These are phyloP conservation scores for Aporophyla nigra DNA, from an alignment of 2,888 invertebrate species.

Conservation along the genomic window DNA sequence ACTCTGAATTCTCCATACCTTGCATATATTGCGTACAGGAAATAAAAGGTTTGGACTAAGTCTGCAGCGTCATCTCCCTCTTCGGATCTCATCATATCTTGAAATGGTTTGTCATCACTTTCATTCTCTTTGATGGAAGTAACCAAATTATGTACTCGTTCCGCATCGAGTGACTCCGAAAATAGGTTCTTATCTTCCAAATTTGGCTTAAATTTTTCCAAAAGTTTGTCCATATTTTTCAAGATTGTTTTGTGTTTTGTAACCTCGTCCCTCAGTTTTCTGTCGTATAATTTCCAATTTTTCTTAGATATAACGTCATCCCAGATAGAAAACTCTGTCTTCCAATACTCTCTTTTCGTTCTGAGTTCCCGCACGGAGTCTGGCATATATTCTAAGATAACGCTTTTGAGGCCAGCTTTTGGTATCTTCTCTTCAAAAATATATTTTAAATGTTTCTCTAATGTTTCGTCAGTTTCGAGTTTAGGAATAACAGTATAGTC, in stretches of 20 bases:
- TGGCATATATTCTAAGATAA: constrained; percentile 11
- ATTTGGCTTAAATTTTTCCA: background rate
- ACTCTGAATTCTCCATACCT: background rate
- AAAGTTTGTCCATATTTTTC: background rate
- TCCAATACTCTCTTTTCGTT: constrained; percentile 6
- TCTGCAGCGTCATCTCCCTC: accelerated
- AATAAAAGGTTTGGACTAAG: accelerated
- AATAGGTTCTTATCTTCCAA: background rate
- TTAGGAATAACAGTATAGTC: accelerated
- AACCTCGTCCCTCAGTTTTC: background rate
- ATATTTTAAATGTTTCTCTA: accelerated
- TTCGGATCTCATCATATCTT: background rate
- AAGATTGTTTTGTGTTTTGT: background rate
- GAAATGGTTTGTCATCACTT: background rate
- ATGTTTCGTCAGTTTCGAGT: accelerated
- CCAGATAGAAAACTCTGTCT: background rate
- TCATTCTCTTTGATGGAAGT: constrained; percentile 1
- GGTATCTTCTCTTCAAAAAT: background rate
- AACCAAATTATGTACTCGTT: constrained; percentile 7
- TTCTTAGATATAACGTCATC: constrained; percentile 4
- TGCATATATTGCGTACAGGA: background rate
- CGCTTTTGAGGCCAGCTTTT: background rate
- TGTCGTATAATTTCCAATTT: constrained; percentile 16
- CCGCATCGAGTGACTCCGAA: background rate
- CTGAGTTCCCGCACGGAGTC: constrained; percentile 10